phyloP scores from a whole-genome alignment of 1,140 invertebrate species.

The Heliconius eleuchia region DNA sequence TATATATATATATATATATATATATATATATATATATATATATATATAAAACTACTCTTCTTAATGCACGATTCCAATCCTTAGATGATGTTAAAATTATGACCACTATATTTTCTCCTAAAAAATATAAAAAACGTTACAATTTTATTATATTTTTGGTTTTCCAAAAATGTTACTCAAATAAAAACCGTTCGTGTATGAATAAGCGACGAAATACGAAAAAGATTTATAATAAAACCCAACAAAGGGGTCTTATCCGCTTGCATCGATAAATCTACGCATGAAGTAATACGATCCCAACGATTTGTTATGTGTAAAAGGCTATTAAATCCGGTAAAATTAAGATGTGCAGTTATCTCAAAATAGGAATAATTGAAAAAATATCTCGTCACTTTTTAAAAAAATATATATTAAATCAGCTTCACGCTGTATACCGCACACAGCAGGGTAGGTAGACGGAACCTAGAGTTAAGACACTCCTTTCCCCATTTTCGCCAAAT shows the following conservation, averaged over 20 bases:
- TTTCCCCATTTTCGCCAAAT: too few relatives aligned
- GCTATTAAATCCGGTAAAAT: slow-evolving; percentile 65
- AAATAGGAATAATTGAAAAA: too few relatives aligned
- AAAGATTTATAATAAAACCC: slow-evolving; percentile 70
- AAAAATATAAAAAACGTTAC: too few relatives aligned
- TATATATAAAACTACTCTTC: not conserved
- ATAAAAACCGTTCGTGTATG: slow-evolving; percentile 60
- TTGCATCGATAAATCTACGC: slow-evolving; percentile 72
- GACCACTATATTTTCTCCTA: not conserved
- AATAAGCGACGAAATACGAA: slow-evolving; percentile 71
- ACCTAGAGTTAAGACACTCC: too few relatives aligned
- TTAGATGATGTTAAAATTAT: not conserved
- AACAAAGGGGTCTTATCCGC: slow-evolving; percentile 65
- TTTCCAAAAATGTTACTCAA: slow-evolving; percentile 24
- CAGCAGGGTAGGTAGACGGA: too few relatives aligned
- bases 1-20: too few relatives aligned
- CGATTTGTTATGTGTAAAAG: slow-evolving; percentile 69
- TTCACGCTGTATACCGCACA: too few relatives aligned
- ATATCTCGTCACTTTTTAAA: too few relatives aligned
- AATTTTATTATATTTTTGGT: not conserved
- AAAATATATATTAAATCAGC: too few relatives aligned
- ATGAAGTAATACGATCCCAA: slow-evolving; percentile 73
- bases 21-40: too few relatives aligned
- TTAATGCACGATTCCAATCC: too few relatives aligned
- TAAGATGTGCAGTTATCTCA: slow-evolving; percentile 29